Conservation (phyloP, 2,888 invertebrate species). For the Tromatobia lineatoria region DNA sequence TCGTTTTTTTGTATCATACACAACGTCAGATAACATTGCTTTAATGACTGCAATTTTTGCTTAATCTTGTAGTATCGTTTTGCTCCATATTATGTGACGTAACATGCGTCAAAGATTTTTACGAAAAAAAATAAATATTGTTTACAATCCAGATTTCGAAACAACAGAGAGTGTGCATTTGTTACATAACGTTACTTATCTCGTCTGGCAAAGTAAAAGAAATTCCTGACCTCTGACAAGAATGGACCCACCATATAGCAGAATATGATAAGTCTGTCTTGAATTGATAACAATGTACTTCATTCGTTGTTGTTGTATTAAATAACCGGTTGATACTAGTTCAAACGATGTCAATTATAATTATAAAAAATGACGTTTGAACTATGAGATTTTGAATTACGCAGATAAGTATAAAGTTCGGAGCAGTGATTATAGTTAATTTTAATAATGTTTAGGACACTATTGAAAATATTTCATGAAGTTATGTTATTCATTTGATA, state of each 20-base stretch:
- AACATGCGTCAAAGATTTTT: neutral
- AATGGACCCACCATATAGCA: conserved; percentile 3
- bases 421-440: too few relatives aligned
- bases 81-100: neutral
- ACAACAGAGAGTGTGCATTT: neutral
- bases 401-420: neutral
- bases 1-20: too few relatives aligned
- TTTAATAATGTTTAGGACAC: too few relatives aligned
- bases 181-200: conserved; percentile 5
- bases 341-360: neutral
- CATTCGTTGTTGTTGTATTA: neutral
- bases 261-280: conserved; percentile 13
- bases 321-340: neutral
- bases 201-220: neutral
- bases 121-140: neutral
- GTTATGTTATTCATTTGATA: too few relatives aligned
- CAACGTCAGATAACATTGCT: too few relatives aligned
- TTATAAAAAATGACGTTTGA: neutral
- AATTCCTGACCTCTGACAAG: conserved; percentile 31
- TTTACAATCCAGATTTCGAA: neutral
- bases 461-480: too few relatives aligned
- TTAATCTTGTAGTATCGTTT: neutral
- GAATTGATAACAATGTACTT: neutral
- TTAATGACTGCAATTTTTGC: neutral
- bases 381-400: neutral